Conservation (phyloP, 1,140 invertebrate species). For the Drosophila ercepeae region DNA sequence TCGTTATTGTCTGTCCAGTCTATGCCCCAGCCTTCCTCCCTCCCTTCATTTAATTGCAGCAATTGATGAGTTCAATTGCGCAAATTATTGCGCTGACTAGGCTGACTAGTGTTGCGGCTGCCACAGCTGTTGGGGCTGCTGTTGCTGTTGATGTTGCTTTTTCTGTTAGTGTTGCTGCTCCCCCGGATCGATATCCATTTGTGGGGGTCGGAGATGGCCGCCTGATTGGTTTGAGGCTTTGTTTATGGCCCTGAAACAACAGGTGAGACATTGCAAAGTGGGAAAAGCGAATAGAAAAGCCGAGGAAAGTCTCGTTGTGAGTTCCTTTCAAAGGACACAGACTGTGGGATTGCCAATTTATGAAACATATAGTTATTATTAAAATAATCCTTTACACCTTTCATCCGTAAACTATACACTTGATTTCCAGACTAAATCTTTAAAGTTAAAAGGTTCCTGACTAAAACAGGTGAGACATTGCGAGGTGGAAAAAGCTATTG, state of each 20-base stretch:
- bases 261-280: constrained; percentile 11
- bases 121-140: constrained; percentile 21
- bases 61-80: constrained; percentile 80
- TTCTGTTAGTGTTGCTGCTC: no score
- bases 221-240: constrained; percentile 25
- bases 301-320: not conserved
- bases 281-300: constrained; percentile 1
- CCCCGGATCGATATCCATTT: constrained; percentile 23
- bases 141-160: not conserved
- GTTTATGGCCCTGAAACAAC: constrained; percentile 20
- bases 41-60: constrained; percentile 71
- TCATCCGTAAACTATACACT: no score
- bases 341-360: no score
- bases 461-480: constrained; percentile 25
- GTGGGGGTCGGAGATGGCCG: constrained; percentile 8
- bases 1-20: constrained; percentile 25
- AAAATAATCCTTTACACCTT: no score
- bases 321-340: not conserved
- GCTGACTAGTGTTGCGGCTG: constrained; percentile 14
- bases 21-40: not conserved
- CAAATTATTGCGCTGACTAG: constrained; percentile 75
- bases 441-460: no score
- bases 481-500: not conserved
- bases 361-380: no score
- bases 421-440: not conserved